Percentiles rank a stretch among this genome's conserved stretches.
Conservation (phyloP, 1,140 invertebrate species). For the Panulirus ornatus region DNA sequence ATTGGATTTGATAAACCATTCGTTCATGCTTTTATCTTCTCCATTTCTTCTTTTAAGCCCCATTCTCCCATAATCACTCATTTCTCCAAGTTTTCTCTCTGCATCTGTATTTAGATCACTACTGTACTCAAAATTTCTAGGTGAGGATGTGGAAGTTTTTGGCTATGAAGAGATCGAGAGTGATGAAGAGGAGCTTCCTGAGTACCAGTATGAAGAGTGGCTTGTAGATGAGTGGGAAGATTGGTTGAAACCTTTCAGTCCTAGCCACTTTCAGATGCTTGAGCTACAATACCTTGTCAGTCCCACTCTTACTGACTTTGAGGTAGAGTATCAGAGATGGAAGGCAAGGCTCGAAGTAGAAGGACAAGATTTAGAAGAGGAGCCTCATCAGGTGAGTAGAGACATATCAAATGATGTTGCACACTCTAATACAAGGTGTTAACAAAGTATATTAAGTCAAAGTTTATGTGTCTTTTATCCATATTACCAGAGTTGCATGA, state of each 20-base stretch:
- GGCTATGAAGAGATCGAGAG: conserved; percentile 69
- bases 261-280: conserved; percentile 16
- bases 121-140: not conserved
- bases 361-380: conserved; percentile 31
- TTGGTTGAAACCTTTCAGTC: conserved; percentile 59
- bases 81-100: no score
- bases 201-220: conserved; percentile 65
- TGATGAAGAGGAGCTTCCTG: conserved; percentile 70
- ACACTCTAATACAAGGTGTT: no score
- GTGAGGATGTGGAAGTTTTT: conserved; percentile 33
- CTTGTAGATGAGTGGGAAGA: conserved; percentile 72
- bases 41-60: not conserved
- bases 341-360: conserved; percentile 34
- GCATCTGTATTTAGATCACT: no score
- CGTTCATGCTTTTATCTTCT: not conserved
- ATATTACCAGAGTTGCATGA: no score
- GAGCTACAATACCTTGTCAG: conserved; percentile 21
- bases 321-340: conserved; percentile 43
- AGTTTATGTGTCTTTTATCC: no score
- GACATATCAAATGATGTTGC: no score
- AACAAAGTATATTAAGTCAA: no score
- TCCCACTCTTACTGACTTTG: conserved; percentile 42
- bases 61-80: no score
- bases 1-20: no score
- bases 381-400: conserved; percentile 50